Conservation (phyloP, 2,113 vertebrate genomes). For the Puntigrus tetrazona region DNA sequence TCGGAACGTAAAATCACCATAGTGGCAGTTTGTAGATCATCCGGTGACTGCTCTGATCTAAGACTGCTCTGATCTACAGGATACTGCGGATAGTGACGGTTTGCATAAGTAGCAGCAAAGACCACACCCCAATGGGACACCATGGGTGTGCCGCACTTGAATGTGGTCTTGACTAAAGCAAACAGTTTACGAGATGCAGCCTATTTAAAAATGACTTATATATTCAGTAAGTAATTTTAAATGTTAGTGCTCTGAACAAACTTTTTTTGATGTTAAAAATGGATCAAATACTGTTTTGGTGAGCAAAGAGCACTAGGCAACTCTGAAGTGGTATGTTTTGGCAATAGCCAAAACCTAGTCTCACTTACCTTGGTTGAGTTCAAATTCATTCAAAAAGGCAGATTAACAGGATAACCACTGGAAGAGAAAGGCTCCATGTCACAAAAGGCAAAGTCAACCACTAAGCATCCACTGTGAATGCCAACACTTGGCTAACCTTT, state of each 20-base stretch:
- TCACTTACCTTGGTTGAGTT: constrained; percentile 66
- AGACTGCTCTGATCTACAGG: constrained; percentile 54
- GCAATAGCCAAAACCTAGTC: not conserved
- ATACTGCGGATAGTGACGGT: constrained; percentile 24
- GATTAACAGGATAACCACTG: constrained; percentile 37
- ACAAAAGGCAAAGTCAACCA: constrained; percentile 8
- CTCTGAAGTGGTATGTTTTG: not conserved
- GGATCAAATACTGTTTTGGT: not conserved
- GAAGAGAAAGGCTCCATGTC: constrained; percentile 15
- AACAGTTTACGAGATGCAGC: not conserved
- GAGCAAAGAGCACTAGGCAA: not conserved
- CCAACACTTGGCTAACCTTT: constrained; percentile 31
- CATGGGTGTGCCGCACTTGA: constrained; percentile 26
- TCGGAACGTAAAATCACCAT: too few relatives aligned
- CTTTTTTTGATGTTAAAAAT: not conserved
- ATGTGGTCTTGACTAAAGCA: not conserved
- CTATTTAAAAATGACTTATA: not conserved
- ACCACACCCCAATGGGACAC: not conserved
- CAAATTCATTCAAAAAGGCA: constrained; percentile 66
- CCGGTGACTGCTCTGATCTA: too few relatives aligned
- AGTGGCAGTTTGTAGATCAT: too few relatives aligned
- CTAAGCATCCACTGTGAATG: not conserved
- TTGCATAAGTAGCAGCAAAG: constrained; percentile 52
- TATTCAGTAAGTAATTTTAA: too few relatives aligned
- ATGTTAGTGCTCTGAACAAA: not conserved